A percentile compares a stretch with the other conserved stretches of the same genome.
These are phyloP conservation scores for Drosophila grimshawi DNA, from an alignment of 1,140 invertebrate genomes.

Conservation along the genomic window DNA sequence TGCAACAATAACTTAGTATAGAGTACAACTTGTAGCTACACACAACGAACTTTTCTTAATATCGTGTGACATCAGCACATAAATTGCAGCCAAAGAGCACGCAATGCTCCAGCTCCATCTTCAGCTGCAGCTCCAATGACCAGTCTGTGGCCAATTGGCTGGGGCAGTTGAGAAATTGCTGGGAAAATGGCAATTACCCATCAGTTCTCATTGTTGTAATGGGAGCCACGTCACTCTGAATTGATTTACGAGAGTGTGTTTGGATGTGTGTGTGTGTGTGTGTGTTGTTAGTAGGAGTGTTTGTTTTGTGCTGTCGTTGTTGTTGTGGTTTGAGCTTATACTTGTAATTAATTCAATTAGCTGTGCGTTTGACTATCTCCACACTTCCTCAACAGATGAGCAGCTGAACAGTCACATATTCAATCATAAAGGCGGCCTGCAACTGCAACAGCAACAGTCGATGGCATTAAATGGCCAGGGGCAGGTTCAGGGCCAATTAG, in stretches of 20 bases:
- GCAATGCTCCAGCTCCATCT: conserved; percentile 41
- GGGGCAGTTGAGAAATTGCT: conserved; percentile 49
- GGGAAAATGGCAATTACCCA: conserved; percentile 75
- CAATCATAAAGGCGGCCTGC: conserved; percentile 88
- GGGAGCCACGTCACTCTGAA: conserved; percentile 59
- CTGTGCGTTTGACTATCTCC: conserved; percentile 66
- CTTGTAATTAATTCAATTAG: conserved; percentile 79
- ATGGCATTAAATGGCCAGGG: conserved; percentile 31
- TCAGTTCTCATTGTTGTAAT: conserved; percentile 78
- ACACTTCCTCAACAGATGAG: conserved; percentile 70
- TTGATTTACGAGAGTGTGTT: conserved; percentile 77
- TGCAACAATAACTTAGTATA: conserved; percentile 20
- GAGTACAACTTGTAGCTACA: neutral
- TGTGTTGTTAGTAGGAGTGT: neutral
- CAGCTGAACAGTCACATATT: conserved; percentile 86
- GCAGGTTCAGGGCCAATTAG: conserved; percentile 63
- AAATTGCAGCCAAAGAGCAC: conserved; percentile 63
- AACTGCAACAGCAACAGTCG: conserved; percentile 83
- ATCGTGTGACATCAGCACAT: conserved; percentile 59
- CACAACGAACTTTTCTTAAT: conserved; percentile 12
- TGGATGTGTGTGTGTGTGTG: conserved; percentile 21
- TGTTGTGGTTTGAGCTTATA: conserved; percentile 52
- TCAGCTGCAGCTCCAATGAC: conserved; percentile 17
- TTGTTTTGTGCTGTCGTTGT: conserved; percentile 1
- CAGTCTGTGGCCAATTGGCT: conserved; percentile 34